A percentile compares a stretch with the other conserved stretches of the same genome.
These are phyloP conservation scores for Erpobdella octoculata DNA, from an alignment of 2,888 invertebrate genomes.

Conservation along the genomic window DNA sequence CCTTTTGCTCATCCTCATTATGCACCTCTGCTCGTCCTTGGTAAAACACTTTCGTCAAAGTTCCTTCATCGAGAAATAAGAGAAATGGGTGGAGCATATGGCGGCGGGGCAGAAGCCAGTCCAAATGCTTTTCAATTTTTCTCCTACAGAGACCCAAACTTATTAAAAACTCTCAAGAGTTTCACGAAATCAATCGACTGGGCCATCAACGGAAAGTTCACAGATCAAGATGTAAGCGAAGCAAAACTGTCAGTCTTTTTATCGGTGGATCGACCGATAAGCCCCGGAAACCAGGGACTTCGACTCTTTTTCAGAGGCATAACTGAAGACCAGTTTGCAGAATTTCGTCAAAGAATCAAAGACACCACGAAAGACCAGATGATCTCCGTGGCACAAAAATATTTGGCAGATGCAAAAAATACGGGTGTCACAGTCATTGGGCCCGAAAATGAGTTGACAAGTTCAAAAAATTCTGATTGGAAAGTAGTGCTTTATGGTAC, in stretches of 20 bases:
- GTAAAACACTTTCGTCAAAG: constrained; percentile 69
- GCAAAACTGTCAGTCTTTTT: constrained; percentile 82
- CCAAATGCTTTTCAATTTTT: constrained; percentile 76
- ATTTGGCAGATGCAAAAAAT: neutral
- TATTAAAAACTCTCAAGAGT: constrained; percentile 68
- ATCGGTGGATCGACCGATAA: constrained; percentile 69
- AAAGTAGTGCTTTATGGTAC: neutral
- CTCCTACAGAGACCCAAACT: constrained; percentile 83
- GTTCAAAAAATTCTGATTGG: neutral
- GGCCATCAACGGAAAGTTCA: constrained; percentile 57
- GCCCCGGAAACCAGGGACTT: constrained; percentile 72
- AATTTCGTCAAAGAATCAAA: constrained; percentile 68
- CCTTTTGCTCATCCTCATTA: constrained; percentile 72
- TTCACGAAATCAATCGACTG: constrained; percentile 71
- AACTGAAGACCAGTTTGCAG: constrained; percentile 70
- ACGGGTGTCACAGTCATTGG: constrained; percentile 5
- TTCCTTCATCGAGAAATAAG: constrained; percentile 74
- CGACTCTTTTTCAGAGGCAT: constrained; percentile 69
- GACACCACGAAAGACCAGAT: constrained; percentile 66
- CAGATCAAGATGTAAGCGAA: constrained; percentile 68
- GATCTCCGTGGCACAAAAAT: constrained; percentile 60
- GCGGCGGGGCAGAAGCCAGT: constrained; percentile 69
- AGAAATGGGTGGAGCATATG: constrained; percentile 89
- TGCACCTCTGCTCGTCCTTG: constrained; percentile 65
- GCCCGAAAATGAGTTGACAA: constrained; percentile 5